Percentiles rank a stretch among this genome's conserved stretches.
Conservation (phyloP, 2,113 vertebrate species). For the Carollia perspicillata region DNA sequence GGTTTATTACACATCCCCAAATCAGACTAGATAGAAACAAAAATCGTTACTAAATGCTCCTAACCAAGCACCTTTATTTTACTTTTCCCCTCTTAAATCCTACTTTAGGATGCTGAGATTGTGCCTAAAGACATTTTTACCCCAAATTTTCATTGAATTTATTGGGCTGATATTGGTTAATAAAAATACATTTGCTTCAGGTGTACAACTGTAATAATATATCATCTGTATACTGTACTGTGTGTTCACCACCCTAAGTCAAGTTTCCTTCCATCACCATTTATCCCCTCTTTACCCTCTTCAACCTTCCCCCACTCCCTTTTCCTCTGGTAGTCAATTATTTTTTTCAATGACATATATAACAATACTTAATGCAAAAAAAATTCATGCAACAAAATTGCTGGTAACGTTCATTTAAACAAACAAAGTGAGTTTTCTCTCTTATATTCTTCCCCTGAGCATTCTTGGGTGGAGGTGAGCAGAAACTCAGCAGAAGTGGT, state of each 20-base stretch:
- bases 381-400: neutral
- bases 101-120: constrained; percentile 19
- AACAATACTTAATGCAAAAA: constrained; percentile 9
- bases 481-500: neutral
- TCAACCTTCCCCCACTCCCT: neutral
- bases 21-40: neutral
- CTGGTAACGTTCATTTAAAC: neutral
- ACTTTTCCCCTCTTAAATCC: constrained; percentile 27
- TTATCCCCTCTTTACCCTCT: neutral
- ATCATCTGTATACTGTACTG: neutral
- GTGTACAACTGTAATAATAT: neutral
- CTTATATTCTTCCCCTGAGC: neutral
- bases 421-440: neutral
- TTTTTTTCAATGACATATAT: neutral
- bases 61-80: neutral
- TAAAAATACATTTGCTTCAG: neutral
- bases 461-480: neutral
- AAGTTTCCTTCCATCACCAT: neutral
- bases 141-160: neutral
- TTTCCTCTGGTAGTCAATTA: neutral
- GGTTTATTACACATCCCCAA: neutral
- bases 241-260: neutral
- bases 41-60: neutral
- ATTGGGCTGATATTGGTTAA: neutral
- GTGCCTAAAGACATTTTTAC: neutral